Evolutionary conservation across 2,797 vertebrate species (phyloP).

Genomic region (Microchirus variegatus): DNA sequence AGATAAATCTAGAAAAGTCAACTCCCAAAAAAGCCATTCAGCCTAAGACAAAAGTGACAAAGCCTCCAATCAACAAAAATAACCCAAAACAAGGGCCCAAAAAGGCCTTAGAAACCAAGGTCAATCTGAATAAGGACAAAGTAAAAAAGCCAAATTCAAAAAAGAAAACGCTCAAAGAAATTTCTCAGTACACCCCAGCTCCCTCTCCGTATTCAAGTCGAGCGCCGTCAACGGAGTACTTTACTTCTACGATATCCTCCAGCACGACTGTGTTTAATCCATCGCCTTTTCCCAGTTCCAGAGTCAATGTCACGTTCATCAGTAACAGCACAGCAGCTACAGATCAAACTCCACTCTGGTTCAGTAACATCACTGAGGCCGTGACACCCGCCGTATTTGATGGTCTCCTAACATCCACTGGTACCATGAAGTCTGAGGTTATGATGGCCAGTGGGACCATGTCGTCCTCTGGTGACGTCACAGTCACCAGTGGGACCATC

Average conservation of each 20-base stretch:
- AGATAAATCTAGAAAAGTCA: slow-evolving; percentile 31
- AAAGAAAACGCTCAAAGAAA: slow-evolving; percentile 34
- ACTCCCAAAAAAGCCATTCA: slow-evolving; percentile 38
- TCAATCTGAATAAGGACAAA: slow-evolving; percentile 32
- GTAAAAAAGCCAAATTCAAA: slow-evolving; percentile 35
- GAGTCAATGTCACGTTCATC: slow-evolving; percentile 34
- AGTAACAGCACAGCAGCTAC: slow-evolving; percentile 23
- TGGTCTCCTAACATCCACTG: slow-evolving; percentile 24
- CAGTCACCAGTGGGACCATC: slow-evolving; percentile 38
- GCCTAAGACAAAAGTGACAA: slow-evolving; percentile 43
- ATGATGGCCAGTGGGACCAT: slow-evolving; percentile 42
- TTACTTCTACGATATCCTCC: slow-evolving; percentile 37
- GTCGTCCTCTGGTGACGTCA: slow-evolving; percentile 31
- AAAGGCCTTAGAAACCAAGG: slow-evolving; percentile 27
- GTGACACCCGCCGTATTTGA: slow-evolving; percentile 27
- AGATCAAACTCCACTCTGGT: slow-evolving; percentile 39
- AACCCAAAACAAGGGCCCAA: slow-evolving; percentile 36
- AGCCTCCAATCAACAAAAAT: slow-evolving; percentile 45
- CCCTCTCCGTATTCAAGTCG: slow-evolving; percentile 22
- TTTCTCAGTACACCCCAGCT: slow-evolving; percentile 22
- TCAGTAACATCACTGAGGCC: slow-evolving; percentile 20
- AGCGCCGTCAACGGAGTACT: slow-evolving; percentile 11
- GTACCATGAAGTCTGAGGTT: slow-evolving; percentile 23
- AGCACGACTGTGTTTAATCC: slow-evolving; percentile 37
- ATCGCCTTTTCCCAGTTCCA: slow-evolving; percentile 25